Percentiles rank a stretch among this genome's conserved stretches.
Evolutionary conservation across 30 jellyfish, hydroid and myxozoan species (phyloP).

Genomic region (Aurelia sp.): DNA sequence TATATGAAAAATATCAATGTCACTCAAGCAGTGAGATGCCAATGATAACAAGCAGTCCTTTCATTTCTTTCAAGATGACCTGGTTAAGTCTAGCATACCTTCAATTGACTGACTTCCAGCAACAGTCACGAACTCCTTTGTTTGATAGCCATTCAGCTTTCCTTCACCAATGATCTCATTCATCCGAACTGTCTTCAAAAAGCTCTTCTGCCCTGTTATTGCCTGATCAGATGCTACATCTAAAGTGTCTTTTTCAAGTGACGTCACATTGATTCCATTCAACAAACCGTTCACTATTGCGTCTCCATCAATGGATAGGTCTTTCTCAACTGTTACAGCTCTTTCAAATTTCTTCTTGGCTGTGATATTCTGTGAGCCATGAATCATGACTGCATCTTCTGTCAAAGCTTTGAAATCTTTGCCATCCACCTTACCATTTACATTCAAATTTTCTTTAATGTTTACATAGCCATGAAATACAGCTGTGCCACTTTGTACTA

Average conservation of each 20-base stretch:
- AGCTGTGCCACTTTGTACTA: conserved; percentile 28
- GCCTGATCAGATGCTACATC: conserved; percentile 55
- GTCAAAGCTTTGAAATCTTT: conserved; percentile 16
- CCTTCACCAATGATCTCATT: not conserved
- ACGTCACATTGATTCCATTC: conserved; percentile 44
- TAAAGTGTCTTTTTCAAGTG: conserved; percentile 34
- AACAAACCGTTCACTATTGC: conserved; percentile 12
- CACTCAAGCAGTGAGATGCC: no score
- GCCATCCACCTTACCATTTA: conserved; percentile 47
- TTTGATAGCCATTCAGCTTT: conserved; percentile 1
- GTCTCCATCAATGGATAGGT: conserved; percentile 32
- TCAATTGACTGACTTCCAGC: conserved; percentile 28
- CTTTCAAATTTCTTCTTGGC: conserved; percentile 34
- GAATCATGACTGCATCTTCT: conserved; percentile 35
- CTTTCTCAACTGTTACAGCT: not conserved
- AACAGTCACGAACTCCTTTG: not conserved
- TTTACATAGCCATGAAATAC: not conserved
- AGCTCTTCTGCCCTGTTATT: conserved; percentile 43
- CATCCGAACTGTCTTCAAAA: not conserved
- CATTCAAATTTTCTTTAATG: conserved; percentile 22
- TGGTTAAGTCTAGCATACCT: not conserved
- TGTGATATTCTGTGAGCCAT: conserved; percentile 43
- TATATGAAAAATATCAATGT: no score
- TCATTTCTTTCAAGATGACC: no score
- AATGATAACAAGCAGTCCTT: no score